Conservation (phyloP, 2,888 invertebrate species). For the Euproctis similis region DNA sequence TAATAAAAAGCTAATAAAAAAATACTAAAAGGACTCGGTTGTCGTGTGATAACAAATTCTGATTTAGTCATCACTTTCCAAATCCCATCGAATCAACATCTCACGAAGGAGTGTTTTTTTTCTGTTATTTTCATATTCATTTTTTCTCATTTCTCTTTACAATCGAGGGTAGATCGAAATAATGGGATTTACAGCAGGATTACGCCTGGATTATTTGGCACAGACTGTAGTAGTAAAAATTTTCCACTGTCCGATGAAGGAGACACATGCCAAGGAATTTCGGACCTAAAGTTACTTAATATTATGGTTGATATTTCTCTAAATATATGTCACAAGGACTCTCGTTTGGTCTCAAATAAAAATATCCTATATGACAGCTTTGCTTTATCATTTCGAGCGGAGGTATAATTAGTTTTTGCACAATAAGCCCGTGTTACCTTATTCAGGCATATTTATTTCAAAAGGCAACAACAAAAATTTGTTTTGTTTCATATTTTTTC, state of each 20-base stretch:
- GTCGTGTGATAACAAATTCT: slow-evolving; percentile 31
- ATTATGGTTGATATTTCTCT: slow-evolving; percentile 24
- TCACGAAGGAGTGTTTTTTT: too few species aligned
- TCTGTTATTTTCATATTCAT: slow-evolving; percentile 37
- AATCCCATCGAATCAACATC: slow-evolving; percentile 44
- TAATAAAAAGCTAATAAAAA: too few species aligned
- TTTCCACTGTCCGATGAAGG: slow-evolving; percentile 32
- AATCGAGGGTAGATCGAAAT: slow-evolving; percentile 56
- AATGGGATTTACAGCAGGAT: slow-evolving; percentile 73
- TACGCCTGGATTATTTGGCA: slow-evolving; percentile 70
- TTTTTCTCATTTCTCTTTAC: slow-evolving; percentile 20
- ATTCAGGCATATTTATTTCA: too few species aligned
- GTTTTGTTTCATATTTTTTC: too few species aligned
- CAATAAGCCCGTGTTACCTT: slow-evolving; percentile 43
- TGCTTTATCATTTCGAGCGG: slow-evolving; percentile 73
- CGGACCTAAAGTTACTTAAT: slow-evolving; percentile 2
- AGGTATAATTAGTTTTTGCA: slow-evolving; percentile 72
- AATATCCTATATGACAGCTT: slow-evolving; percentile 73
- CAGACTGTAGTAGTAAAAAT: slow-evolving; percentile 56
- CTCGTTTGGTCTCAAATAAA: slow-evolving; percentile 73
- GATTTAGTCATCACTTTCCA: slow-evolving; percentile 37
- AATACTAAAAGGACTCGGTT: slow-evolving; percentile 10
- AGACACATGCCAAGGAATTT: slow-evolving; percentile 6
- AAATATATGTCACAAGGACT: slow-evolving; percentile 33
- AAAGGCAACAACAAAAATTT: too few species aligned